Evolutionary conservation across 92 coral and sea anemone species (phyloP), one percentile per base, ranked within the genome.

Genomic region (Micromussa lordhowensis): DNA sequence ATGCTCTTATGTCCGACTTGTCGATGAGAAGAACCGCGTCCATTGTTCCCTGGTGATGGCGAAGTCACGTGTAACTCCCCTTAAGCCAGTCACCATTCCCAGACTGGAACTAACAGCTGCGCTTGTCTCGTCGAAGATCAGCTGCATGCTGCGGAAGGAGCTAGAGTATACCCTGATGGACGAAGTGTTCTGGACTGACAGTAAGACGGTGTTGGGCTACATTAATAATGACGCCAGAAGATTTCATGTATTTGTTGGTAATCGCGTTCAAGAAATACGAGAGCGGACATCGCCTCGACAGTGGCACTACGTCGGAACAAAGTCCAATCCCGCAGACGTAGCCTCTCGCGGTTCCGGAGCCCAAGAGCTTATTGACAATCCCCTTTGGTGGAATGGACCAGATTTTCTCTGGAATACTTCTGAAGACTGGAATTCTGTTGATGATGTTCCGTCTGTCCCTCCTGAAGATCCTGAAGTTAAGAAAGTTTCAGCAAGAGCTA

Each of bases 221-320:
- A 74, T 89, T 2, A 54, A 63, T 22, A 89, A 89, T 32, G 88
- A 71, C 70, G 34, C 92, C 36, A 75, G 88, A 55, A 36, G 88
- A 22, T 89, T 89, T 70, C 92, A 83, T 24, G 84, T 63, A 30
- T 89, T 71, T 75, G 92, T 89, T 17, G 81, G 77, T 30, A 89
- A 89, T 44, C 77, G 92, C 0, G 89, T 89, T 19, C 92, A 89
- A n/a, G 89, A 90, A 55, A 90, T 90, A 49, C 85, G 82, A 15
- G 89, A 85, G 55, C 32, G 64, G 21, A 83, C 92, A 58, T 89
- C 89, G 21, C 84, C 83, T 16, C 32, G 85, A 18, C 92, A 89
- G 53, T 84, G 92, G 92, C 82, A 76, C 55, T 89, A 89, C 64
- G 89, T 89, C 15, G 89, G 85, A 28, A 89, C 79, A 12, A 89